Evolutionary conservation across 2,113 vertebrate genomes (phyloP), one percentile per base, ranked within the genome.

Genomic region (Fregata magnificens): DNA sequence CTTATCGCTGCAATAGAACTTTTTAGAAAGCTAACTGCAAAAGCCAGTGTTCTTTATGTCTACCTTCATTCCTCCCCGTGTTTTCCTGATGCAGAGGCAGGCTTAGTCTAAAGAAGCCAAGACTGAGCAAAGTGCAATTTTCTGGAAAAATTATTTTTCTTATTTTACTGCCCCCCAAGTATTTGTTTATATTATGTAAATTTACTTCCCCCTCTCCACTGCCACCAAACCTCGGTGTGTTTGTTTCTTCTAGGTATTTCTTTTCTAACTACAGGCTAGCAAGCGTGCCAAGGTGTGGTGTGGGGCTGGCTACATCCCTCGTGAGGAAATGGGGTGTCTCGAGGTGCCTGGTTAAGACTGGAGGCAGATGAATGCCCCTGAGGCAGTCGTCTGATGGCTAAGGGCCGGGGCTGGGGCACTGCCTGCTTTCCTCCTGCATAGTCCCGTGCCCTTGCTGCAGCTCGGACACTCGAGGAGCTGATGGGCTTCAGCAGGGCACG

Each of bases 291-390:
- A 22, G 62, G 52, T 13, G 36, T 12, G 24, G 36, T 4, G n/a
- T 19, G 81, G 58, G 8, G 18, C 55, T 4, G 26, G 7, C 1
- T 2, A 2, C 50, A 5, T 25, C 55, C 31, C 25, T 4, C 0
- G 0, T 3, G 47, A 34, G 76, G 53, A 31, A 36, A 26, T 0
- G 10, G 69, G 21, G 11, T 38, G 13, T 50, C 38, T 24, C 0
- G 16, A 11, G 50, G 52, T 24, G 56, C 5, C 4, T 5, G 15
- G 49, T 15, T 16, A 10, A 52, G 53, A 4, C 32, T 7, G 13
- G 47, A 8, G 10, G 53, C 13, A 31, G 62, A 8, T 10, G 31
- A 12, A 3, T 2, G 17, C 7, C 17, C 26, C 31, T 5, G 25
- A 6, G 55, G n/a, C 2, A 2, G 16, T 0, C 44, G 24, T 15